Conservation (phyloP, 2,113 vertebrate species). For the Lamprologus callipterus region DNA sequence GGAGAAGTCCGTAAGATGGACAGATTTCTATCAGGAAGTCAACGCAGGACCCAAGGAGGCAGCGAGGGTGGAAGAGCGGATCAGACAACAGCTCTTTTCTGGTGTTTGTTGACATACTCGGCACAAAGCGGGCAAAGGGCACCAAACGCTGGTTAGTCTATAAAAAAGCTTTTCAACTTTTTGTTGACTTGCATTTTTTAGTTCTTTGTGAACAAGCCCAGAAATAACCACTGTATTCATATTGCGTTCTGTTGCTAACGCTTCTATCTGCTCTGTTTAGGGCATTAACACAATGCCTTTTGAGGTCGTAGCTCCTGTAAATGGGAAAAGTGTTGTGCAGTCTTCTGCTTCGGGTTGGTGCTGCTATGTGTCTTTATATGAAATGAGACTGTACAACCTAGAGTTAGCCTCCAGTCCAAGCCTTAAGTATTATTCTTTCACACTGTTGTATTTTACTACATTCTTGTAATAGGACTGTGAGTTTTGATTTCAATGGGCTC, state of each 20-base stretch:
- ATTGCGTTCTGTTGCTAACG: neutral
- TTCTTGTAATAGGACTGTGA: neutral
- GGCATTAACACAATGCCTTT: neutral
- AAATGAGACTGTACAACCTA: neutral
- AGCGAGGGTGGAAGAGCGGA: constrained; percentile 37
- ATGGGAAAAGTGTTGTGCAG: constrained; percentile 19
- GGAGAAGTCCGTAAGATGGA: constrained; percentile 49
- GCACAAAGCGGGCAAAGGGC: neutral
- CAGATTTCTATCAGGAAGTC: constrained; percentile 36
- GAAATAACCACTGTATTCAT: neutral
- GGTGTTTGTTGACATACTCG: constrained; percentile 63
- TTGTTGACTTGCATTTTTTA: neutral
- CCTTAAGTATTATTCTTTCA: constrained; percentile 15
- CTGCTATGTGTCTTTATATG: constrained; percentile 7
- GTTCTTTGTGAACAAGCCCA: neutral
- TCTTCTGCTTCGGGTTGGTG: constrained; percentile 24
- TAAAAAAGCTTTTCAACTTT: neutral
- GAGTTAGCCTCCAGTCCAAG: neutral
- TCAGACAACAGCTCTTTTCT: constrained; percentile 67
- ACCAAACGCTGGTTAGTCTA: neutral
- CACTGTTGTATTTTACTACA: constrained; percentile 10
- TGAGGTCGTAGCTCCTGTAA: neutral
- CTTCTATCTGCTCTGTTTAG: neutral
- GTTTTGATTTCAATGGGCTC: neutral
- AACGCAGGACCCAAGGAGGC: constrained; percentile 19